phyloP scores from a whole-genome alignment of 1,140 invertebrate species.

The Drosophila melanogaster region DNA sequence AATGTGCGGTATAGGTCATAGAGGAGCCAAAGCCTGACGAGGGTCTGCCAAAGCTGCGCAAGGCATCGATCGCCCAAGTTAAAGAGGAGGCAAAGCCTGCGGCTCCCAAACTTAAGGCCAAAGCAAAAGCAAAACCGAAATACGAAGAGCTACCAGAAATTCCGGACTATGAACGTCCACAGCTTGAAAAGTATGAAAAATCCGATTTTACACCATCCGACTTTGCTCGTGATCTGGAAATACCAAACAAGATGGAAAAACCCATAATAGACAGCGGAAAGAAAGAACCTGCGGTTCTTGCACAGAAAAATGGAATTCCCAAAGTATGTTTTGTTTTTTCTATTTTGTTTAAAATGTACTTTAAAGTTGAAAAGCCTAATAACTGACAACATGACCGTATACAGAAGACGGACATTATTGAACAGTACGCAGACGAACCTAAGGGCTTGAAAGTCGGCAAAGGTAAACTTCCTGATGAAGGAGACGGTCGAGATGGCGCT shows the following conservation, averaged over 20 bases:
- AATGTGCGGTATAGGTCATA: slow-evolving; percentile 30
- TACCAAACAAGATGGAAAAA: slow-evolving; percentile 82
- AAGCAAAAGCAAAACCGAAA: slow-evolving; percentile 86
- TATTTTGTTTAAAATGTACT: slow-evolving; percentile 1
- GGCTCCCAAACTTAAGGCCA: slow-evolving; percentile 84
- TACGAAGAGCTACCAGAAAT: slow-evolving; percentile 91
- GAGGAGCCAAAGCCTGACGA: slow-evolving; percentile 67
- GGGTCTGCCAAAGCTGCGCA: slow-evolving; percentile 80
- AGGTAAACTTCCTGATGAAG: slow-evolving; percentile 76
- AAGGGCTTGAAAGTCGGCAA: slow-evolving; percentile 71
- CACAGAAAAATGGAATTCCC: slow-evolving; percentile 65
- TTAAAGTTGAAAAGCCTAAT: too few species aligned
- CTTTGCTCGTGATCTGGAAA: slow-evolving; percentile 70
- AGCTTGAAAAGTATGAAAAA: slow-evolving; percentile 86
- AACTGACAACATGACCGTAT: not conserved
- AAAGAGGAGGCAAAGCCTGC: slow-evolving; percentile 76
- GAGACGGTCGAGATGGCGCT: slow-evolving; percentile 52
- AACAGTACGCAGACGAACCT: slow-evolving; percentile 47
- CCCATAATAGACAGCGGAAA: slow-evolving; percentile 56
- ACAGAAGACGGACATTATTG: slow-evolving; percentile 57
- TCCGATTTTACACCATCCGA: slow-evolving; percentile 81
- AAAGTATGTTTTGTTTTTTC: slow-evolving; percentile 57
- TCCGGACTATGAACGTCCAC: slow-evolving; percentile 88
- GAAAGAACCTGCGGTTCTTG: slow-evolving; percentile 48
- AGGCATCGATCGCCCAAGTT: slow-evolving; percentile 62